Conservation (phyloP, 2,797 vertebrate species). For the Hemitrygon akajei region DNA sequence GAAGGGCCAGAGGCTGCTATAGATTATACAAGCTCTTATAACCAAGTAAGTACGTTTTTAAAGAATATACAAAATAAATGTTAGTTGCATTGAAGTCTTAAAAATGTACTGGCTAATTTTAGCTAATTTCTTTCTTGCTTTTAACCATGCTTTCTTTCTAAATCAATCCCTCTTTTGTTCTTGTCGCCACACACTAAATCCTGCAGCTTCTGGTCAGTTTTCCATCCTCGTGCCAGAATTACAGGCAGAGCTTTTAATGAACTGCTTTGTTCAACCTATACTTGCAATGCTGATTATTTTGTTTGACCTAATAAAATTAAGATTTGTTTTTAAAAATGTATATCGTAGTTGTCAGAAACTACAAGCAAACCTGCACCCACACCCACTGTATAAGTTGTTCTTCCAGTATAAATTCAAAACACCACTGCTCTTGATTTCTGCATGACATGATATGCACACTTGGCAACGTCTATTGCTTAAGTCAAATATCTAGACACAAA, state of each 20-base stretch:
- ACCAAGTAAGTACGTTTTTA: constrained; percentile 42
- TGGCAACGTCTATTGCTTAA: neutral
- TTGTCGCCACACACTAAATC: too few species aligned
- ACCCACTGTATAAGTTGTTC: neutral
- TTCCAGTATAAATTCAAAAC: neutral
- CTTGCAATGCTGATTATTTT: neutral
- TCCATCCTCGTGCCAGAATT: neutral
- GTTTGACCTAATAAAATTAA: neutral
- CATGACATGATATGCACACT: neutral
- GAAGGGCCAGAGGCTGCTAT: constrained; percentile 39
- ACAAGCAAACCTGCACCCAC: neutral
- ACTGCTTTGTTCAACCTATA: neutral
- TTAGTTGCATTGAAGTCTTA: neutral
- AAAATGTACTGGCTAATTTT: neutral
- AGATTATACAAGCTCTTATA: constrained; percentile 47
- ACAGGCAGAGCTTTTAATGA: neutral
- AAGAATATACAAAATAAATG: neutral
- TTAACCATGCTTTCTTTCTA: neutral
- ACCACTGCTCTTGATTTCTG: neutral
- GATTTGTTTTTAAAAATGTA: neutral
- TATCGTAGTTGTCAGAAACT: neutral
- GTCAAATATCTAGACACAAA: neutral
- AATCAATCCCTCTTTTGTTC: constrained; percentile 28
- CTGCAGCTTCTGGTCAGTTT: constrained; percentile 37
- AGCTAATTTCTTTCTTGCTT: neutral